Conservation (phyloP, 2,113 vertebrate species). For the Thalassoma bifasciatum region DNA sequence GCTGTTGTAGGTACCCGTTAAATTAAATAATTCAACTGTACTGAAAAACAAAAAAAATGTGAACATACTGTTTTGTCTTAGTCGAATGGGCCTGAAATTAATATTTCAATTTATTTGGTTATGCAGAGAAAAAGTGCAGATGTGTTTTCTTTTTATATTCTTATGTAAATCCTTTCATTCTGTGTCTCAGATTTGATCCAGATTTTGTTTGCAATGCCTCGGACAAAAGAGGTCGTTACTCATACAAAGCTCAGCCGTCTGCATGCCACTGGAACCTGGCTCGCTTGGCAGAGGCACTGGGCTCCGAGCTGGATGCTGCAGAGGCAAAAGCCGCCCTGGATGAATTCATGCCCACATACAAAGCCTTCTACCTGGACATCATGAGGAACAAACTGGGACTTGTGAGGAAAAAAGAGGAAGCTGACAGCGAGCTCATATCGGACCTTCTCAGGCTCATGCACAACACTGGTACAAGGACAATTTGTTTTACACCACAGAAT, state of each 20-base stretch:
- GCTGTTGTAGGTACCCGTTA: background rate
- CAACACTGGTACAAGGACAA: constrained; percentile 82
- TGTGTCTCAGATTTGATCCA: constrained; percentile 88
- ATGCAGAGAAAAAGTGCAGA: too few species aligned
- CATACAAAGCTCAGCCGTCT: constrained; percentile 89
- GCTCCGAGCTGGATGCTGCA: constrained; percentile 86
- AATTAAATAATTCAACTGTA: too few species aligned
- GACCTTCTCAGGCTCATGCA: constrained; percentile 90
- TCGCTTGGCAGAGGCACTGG: constrained; percentile 89
- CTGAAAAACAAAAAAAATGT: too few species aligned
- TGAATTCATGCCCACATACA: constrained; percentile 86
- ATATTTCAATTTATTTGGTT: too few species aligned
- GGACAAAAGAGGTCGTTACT: constrained; percentile 89
- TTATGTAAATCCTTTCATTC: background rate
- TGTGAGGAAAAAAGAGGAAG: constrained; percentile 80
- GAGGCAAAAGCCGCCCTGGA: constrained; percentile 82
- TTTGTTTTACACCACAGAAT: background rate
- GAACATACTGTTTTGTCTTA: too few species aligned
- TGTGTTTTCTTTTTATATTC: background rate
- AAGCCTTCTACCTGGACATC: constrained; percentile 85
- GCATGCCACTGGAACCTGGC: constrained; percentile 93
- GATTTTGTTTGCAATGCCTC: constrained; percentile 92
- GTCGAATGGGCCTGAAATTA: too few species aligned
- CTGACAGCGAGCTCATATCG: constrained; percentile 84
- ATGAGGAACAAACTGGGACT: constrained; percentile 94